A percentile compares a stretch with the other conserved stretches of the same genome.
phyloP scores from a whole-genome alignment of 2,113 vertebrate genomes.

The Hucho hucho region DNA sequence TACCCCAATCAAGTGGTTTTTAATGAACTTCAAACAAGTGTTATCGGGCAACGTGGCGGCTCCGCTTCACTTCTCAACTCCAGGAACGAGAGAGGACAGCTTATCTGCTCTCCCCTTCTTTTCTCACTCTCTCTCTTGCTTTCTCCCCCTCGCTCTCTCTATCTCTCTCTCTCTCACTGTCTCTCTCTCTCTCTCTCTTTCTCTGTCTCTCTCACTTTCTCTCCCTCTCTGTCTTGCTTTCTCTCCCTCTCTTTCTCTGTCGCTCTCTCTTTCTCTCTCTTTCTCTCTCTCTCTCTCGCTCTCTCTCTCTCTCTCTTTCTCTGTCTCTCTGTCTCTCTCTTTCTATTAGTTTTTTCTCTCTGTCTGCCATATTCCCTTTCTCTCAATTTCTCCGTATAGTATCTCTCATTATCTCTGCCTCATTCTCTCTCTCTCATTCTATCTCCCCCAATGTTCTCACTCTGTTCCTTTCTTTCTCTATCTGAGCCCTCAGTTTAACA shows the following conservation, averaged over 20 bases:
- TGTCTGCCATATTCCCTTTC: no score
- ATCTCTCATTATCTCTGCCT: no score
- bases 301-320: neutral
- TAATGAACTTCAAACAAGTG: slow-evolving; percentile 86
- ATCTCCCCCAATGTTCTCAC: slow-evolving; percentile 29
- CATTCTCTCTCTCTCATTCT: slow-evolving; percentile 15
- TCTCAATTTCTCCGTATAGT: no score
- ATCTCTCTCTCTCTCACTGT: neutral
- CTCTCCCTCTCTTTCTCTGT: slow-evolving; percentile 3
- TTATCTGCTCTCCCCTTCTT: slow-evolving; percentile 52
- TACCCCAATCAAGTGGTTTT: slow-evolving; percentile 77
- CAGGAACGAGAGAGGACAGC: slow-evolving; percentile 44
- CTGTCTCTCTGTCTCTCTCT: slow-evolving; percentile 22
- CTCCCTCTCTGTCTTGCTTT: slow-evolving; percentile 29
- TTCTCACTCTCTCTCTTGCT: slow-evolving; percentile 23
- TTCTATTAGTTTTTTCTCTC: no score
- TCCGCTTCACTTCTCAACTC: slow-evolving; percentile 47
- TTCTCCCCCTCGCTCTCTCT: neutral
- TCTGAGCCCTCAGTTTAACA: slow-evolving; percentile 4
- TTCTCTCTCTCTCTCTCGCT: slow-evolving; percentile 12
- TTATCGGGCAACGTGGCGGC: slow-evolving; percentile 68
- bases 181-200: neutral
- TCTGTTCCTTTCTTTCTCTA: slow-evolving; percentile 24
- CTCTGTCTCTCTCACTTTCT: slow-evolving; percentile 29
- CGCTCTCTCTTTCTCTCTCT: neutral